Evolutionary conservation across 2,113 vertebrate species (phyloP).

Genomic region (Neodontobutis hainanensis): DNA sequence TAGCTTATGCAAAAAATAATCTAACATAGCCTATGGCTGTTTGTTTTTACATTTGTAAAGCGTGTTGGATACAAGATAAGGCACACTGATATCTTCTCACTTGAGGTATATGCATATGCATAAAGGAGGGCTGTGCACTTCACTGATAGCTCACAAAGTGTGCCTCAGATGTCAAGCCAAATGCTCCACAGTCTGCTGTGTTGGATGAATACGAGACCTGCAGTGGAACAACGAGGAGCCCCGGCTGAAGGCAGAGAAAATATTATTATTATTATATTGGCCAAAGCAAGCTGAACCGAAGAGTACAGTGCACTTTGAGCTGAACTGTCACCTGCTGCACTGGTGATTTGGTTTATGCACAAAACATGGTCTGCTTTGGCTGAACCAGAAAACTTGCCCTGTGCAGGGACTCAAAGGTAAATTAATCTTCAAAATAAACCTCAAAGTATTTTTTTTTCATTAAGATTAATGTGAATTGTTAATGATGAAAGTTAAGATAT

Average conservation of each 20-base stretch:
- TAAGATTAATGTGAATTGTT: too few relatives aligned
- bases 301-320: not conserved
- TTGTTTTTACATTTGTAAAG: not conserved
- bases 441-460: too few relatives aligned
- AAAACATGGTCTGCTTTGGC: not conserved
- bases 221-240: not conserved
- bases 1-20: not conserved
- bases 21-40: too few relatives aligned
- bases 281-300: not conserved
- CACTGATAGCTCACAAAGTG: constrained; percentile 4
- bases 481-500: too few relatives aligned
- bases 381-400: not conserved
- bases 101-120: constrained; percentile 18
- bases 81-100: not conserved
- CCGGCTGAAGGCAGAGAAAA: not conserved
- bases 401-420: not conserved
- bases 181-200: constrained; percentile 19
- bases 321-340: not conserved
- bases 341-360: not conserved
- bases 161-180: constrained; percentile 16
- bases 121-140: constrained; percentile 8
- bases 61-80: not conserved
- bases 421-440: not conserved
- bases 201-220: constrained; percentile 17
- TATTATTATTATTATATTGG: too few relatives aligned